Evolutionary conservation across 2,888 invertebrate genomes (phyloP).

Genomic region (Zygothrica quintamaculata): DNA sequence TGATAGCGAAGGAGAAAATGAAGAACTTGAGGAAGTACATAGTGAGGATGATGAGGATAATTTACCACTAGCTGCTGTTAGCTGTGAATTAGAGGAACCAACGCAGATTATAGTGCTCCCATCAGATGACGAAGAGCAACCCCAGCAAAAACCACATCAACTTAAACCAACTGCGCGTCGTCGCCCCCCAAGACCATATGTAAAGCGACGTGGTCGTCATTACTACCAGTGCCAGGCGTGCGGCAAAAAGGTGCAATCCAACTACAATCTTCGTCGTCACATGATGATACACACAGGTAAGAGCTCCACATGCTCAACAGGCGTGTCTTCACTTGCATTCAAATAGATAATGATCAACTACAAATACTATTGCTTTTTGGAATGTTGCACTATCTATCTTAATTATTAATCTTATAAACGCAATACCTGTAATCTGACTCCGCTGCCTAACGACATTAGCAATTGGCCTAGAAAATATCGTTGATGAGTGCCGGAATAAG

Average conservation of each 20-base stretch:
- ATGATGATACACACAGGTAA: conserved; percentile 85
- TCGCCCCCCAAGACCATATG: conserved; percentile 62
- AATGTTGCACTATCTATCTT: no score
- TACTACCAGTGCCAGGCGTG: conserved; percentile 83
- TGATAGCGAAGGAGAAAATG: conserved; percentile 55
- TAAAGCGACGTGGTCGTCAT: conserved; percentile 79
- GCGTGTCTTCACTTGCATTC: conserved; percentile 2
- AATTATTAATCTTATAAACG: no score
- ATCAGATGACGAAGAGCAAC: conserved; percentile 63
- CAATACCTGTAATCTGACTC: no score
- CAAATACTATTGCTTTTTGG: no score
- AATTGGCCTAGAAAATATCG: no score
- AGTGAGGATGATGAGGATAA: conserved; percentile 44
- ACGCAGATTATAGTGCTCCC: conserved; percentile 59
- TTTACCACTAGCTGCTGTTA: conserved; percentile 59
- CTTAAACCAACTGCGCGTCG: conserved; percentile 14
- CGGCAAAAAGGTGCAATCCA: conserved; percentile 83
- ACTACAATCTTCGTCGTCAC: conserved; percentile 83
- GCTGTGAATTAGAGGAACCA: conserved; percentile 60
- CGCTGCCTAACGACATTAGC: no score
- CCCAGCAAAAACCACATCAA: conserved; percentile 1
- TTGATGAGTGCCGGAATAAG: no score
- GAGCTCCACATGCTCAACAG: conserved; percentile 11
- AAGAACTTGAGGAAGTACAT: conserved; percentile 8
- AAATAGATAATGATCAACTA: no score